A percentile compares a stretch with the other conserved stretches of the same genome.
Evolutionary conservation across 2,113 vertebrate genomes (phyloP).

Genomic region (Chloropsis cyanopogon): DNA sequence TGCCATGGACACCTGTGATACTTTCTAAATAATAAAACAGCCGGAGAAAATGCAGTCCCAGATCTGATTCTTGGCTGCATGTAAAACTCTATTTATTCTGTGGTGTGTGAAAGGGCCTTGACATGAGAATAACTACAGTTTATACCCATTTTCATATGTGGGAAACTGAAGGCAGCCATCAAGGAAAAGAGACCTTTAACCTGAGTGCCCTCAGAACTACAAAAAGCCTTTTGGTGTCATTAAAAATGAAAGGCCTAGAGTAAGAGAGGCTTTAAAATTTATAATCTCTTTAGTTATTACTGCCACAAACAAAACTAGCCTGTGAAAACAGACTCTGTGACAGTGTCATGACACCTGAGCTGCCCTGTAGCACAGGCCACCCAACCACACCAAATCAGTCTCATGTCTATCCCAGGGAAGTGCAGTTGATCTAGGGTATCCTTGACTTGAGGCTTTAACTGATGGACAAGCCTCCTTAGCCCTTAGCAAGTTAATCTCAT

Average conservation of each 20-base stretch:
- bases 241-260: background rate
- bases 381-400: background rate
- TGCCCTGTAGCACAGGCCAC: background rate
- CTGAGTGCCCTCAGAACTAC: background rate
- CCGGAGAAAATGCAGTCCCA: background rate
- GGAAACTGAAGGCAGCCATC: background rate
- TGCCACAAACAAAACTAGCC: background rate
- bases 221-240: background rate
- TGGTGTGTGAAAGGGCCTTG: background rate
- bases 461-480: background rate
- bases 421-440: background rate
- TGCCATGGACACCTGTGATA: conserved; percentile 8
- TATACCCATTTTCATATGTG: background rate
- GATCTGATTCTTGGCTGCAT: background rate
- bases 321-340: background rate
- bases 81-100: background rate
- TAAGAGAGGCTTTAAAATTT: background rate
- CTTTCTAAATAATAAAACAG: conserved; percentile 30
- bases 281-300: background rate
- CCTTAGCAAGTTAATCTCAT: background rate
- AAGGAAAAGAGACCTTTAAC: background rate
- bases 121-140: background rate
- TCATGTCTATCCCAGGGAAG: background rate
- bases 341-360: background rate
- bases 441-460: background rate